Conservation (phyloP, 2,113 vertebrate species). For the Cinclus cinclus region DNA sequence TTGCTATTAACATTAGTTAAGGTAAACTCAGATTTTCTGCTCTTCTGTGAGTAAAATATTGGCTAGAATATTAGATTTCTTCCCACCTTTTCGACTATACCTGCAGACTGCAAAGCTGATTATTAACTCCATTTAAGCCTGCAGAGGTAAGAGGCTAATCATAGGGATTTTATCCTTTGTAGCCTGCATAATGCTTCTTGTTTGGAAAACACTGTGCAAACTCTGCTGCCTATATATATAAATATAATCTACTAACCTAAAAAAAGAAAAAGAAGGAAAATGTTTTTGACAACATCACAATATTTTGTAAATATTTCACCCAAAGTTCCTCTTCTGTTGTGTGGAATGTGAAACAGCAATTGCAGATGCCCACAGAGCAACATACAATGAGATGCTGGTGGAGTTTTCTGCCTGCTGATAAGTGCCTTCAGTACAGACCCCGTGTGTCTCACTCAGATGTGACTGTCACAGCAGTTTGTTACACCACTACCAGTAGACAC, state of each 20-base stretch:
- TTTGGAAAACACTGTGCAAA: neutral
- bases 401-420: neutral
- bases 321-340: neutral
- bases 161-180: neutral
- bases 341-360: neutral
- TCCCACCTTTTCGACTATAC: neutral
- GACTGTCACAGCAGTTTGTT: neutral
- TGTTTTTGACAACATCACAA: neutral
- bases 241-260: neutral
- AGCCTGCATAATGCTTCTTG: neutral
- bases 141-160: neutral
- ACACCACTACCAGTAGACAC: neutral
- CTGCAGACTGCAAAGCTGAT: neutral
- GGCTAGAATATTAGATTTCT: neutral
- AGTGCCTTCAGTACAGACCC: too few species aligned
- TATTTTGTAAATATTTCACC: neutral
- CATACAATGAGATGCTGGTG: accelerated
- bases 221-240: neutral
- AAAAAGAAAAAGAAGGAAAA: neutral
- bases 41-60: neutral
- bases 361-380: neutral
- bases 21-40: neutral
- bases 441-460: accelerated
- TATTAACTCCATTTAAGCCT: neutral
- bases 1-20: neutral